Evolutionary conservation across 2,888 invertebrate genomes (phyloP).

Genomic region (Heliconius aoede): DNA sequence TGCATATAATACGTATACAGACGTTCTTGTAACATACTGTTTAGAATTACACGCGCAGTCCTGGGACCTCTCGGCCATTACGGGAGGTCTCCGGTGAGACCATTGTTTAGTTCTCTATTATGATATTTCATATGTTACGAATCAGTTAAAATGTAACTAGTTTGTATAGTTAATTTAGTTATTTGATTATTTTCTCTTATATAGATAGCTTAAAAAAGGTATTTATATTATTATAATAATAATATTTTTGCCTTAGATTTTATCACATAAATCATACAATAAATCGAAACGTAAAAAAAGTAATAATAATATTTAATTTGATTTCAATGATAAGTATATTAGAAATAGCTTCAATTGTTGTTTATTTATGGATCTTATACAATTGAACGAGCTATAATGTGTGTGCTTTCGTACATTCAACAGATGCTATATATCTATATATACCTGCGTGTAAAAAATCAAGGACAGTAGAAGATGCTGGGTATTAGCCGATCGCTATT

Average conservation of each 20-base stretch:
- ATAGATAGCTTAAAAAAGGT: too few relatives aligned
- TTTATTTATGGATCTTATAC: background rate
- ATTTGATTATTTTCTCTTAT: background rate
- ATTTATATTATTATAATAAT: too few relatives aligned
- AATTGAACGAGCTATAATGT: background rate
- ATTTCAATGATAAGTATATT: background rate
- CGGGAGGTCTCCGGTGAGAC: conserved; percentile 30
- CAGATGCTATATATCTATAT: background rate
- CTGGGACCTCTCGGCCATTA: conserved; percentile 29
- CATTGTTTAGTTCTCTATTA: conserved; percentile 32
- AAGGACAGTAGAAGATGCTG: conserved; percentile 14
- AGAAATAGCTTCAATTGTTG: background rate
- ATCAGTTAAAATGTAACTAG: conserved; percentile 7
- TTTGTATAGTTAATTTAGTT: background rate
- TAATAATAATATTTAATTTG: too few relatives aligned
- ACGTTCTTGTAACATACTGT: conserved; percentile 11
- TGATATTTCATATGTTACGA: conserved; percentile 11
- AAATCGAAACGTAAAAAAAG: too few relatives aligned
- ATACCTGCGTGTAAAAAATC: background rate
- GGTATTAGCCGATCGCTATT: conserved; percentile 15
- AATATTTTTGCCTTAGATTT: background rate
- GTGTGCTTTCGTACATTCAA: background rate
- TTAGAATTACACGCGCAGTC: conserved; percentile 30
- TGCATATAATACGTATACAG: conserved; percentile 4
- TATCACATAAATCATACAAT: background rate